Evolutionary conservation across 2,797 vertebrate species (phyloP).

Genomic region (Lagothrix lagotricha): DNA sequence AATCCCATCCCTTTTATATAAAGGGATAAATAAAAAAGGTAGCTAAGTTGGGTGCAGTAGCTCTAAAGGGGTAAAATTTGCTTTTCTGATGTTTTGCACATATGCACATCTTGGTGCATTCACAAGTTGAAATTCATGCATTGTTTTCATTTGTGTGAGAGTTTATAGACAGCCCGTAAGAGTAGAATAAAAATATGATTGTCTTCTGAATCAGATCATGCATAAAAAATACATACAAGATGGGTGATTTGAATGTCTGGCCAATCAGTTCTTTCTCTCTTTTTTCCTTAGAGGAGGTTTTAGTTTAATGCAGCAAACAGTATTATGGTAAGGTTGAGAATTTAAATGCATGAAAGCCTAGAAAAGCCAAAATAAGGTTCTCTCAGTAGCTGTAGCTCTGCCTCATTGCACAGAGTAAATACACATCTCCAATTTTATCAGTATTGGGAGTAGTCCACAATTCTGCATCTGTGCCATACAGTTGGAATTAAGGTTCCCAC

Average conservation of each 20-base stretch:
- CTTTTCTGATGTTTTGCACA: conserved; percentile 33
- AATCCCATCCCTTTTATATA: neutral
- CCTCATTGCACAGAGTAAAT: conserved; percentile 78
- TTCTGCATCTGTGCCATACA: conserved; percentile 67
- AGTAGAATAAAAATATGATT: conserved; percentile 78
- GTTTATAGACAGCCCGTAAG: conserved; percentile 62
- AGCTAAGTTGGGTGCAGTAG: neutral
- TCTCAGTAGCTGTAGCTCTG: conserved; percentile 72
- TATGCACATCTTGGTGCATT: neutral
- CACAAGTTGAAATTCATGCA: conserved; percentile 52
- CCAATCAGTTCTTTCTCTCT: conserved; percentile 64
- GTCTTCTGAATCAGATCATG: conserved; percentile 68
- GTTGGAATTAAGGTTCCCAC: conserved; percentile 79
- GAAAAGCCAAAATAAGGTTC: conserved; percentile 72
- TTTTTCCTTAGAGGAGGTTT: conserved; percentile 38
- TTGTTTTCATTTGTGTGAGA: conserved; percentile 62
- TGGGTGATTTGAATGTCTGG: conserved; percentile 55
- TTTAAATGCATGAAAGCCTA: conserved; percentile 74
- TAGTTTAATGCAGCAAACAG: conserved; percentile 65
- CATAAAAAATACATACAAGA: conserved; percentile 53
- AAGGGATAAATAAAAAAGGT: neutral
- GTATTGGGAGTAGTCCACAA: conserved; percentile 61
- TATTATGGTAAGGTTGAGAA: conserved; percentile 67
- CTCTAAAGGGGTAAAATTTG: conserved; percentile 32
- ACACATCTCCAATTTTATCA: conserved; percentile 69